Evolutionary conservation across 2,113 vertebrate genomes (phyloP).

Genomic region (Archocentrus centrarchus): DNA sequence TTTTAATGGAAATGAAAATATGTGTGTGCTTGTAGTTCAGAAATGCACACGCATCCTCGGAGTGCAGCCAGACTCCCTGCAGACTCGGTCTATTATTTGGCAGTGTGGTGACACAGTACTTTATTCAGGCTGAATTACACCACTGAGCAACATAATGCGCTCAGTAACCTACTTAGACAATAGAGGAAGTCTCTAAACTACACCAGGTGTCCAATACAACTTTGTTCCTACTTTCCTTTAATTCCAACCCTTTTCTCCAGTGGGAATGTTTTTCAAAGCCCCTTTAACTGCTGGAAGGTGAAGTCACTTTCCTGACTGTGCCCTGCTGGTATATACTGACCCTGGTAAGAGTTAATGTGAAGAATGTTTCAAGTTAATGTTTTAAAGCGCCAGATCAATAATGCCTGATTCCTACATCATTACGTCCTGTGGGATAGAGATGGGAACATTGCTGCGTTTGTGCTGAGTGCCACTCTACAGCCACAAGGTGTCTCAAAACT

Average conservation of each 20-base stretch:
- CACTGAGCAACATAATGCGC: conserved; percentile 36
- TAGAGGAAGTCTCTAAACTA: conserved; percentile 31
- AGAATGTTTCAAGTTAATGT: not conserved
- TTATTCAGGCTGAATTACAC: conserved; percentile 54
- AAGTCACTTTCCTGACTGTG: conserved; percentile 15
- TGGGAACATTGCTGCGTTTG: conserved; percentile 43
- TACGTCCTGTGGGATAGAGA: conserved; percentile 60
- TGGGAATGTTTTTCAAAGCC: conserved; percentile 18
- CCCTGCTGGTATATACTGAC: not conserved
- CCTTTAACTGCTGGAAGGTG: not conserved
- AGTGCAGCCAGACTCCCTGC: conserved; percentile 34
- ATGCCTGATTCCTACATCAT: conserved; percentile 37
- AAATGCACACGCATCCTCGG: conserved; percentile 29
- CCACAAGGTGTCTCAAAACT: conserved; percentile 74
- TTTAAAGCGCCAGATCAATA: conserved; percentile 47
- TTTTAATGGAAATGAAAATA: conserved; percentile 31
- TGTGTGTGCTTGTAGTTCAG: conserved; percentile 28
- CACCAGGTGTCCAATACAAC: conserved; percentile 44
- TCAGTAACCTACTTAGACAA: conserved; percentile 68
- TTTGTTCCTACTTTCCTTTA: conserved; percentile 28
- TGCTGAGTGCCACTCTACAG: conserved; percentile 64
- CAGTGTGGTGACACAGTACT: conserved; percentile 51
- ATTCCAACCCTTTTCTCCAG: conserved; percentile 21
- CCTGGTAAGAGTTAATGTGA: conserved; percentile 28
- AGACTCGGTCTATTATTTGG: conserved; percentile 52